These are phyloP conservation scores for Bhutanitis thaidina DNA, from an alignment of 2,888 invertebrate genomes.

Conservation along the genomic window DNA sequence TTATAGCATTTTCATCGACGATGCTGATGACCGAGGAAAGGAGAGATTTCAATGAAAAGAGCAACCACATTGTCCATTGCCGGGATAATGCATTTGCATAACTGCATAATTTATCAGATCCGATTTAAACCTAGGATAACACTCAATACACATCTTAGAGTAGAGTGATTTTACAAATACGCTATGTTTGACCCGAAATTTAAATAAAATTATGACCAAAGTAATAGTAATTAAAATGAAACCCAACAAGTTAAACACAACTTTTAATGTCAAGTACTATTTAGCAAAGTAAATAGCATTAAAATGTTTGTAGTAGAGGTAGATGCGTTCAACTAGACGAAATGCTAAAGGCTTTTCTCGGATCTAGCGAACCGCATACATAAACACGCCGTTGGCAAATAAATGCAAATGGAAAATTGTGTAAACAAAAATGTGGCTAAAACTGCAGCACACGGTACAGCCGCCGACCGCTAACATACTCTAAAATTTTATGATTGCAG, in stretches of 20 bases:
- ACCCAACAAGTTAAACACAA: background rate
- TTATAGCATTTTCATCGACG: too few relatives aligned
- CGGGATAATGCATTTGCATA: too few relatives aligned
- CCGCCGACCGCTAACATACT: constrained; percentile 20
- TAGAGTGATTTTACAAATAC: too few relatives aligned
- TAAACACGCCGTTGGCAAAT: constrained; percentile 32
- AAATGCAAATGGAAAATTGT: constrained; percentile 51
- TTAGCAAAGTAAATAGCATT: constrained; percentile 28
- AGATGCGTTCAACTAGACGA: constrained; percentile 35
- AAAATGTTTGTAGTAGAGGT: constrained; percentile 27
- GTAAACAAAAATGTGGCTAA: constrained; percentile 49
- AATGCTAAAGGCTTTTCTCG: constrained; percentile 43
- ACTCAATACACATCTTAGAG: too few relatives aligned
- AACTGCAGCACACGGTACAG: constrained; percentile 30
- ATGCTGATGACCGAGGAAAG: too few relatives aligned
- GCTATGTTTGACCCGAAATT: too few relatives aligned
- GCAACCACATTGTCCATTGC: too few relatives aligned
- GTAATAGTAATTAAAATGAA: too few relatives aligned
- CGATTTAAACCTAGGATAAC: too few relatives aligned
- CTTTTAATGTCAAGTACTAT: constrained; percentile 18
- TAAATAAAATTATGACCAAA: background rate
- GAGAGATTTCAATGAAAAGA: too few relatives aligned
- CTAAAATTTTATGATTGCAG: constrained; percentile 26
- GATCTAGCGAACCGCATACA: constrained; percentile 34
- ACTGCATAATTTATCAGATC: too few relatives aligned